Conservation (phyloP, 2,888 invertebrate species). For the Nemoura dubitans region DNA sequence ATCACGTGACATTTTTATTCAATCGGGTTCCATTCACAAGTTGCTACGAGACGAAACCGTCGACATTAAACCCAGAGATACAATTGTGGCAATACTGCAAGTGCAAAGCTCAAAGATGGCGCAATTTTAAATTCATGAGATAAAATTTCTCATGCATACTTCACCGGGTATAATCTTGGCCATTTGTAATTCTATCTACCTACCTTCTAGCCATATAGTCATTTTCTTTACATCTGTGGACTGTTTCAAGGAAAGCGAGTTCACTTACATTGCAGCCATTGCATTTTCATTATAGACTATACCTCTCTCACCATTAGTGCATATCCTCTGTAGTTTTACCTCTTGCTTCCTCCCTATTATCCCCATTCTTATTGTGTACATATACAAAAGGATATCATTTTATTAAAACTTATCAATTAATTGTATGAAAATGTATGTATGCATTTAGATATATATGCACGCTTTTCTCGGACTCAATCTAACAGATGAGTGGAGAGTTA, state of each 20-base stretch:
- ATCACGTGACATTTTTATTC: background rate
- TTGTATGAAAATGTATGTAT: background rate
- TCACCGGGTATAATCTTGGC: too few species aligned
- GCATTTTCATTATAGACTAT: too few species aligned
- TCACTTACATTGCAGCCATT: too few species aligned
- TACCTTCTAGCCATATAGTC: too few species aligned
- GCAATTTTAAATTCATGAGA: background rate
- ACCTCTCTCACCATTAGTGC: too few species aligned
- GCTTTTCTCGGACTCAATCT: background rate
- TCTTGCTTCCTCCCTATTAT: background rate
- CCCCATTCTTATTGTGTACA: background rate
- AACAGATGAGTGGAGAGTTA: background rate
- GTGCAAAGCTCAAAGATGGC: too few species aligned
- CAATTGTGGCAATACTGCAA: too few species aligned
- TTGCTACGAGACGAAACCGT: background rate
- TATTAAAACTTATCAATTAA: background rate
- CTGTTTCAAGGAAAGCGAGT: too few species aligned
- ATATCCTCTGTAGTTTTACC: too few species aligned
- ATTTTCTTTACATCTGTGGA: too few species aligned
- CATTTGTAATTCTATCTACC: too few species aligned
- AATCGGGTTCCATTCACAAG: background rate
- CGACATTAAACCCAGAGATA: too few species aligned
- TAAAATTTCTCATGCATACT: background rate
- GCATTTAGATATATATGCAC: background rate
- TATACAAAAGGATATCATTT: background rate